phyloP scores from a whole-genome alignment of 1,140 invertebrate genomes.

The Atta colombica region DNA sequence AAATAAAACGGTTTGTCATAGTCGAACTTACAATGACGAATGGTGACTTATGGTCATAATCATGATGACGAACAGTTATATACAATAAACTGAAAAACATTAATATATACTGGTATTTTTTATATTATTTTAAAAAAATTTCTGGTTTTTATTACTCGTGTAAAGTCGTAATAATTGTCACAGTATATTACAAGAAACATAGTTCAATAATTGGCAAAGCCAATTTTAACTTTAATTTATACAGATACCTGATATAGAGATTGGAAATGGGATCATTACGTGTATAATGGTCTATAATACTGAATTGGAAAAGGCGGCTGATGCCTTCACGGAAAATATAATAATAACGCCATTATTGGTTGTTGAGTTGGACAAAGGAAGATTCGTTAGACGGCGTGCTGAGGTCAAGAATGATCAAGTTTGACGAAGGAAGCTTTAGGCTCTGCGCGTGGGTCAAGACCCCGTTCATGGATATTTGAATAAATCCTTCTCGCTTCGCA shows the following conservation, averaged over 20 bases:
- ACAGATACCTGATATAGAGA: background rate
- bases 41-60: no score
- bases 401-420: background rate
- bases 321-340: background rate
- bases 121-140: no score
- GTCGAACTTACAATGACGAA: no score
- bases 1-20: no score
- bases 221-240: no score
- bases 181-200: no score
- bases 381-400: background rate
- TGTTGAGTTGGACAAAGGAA: background rate
- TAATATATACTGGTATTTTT: no score
- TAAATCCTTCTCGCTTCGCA: background rate
- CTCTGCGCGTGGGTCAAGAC: background rate
- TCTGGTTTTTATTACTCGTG: no score
- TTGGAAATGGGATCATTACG: background rate
- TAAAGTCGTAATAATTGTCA: no score
- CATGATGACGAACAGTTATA: no score
- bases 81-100: no score
- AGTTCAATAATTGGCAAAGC: no score
- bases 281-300: background rate
- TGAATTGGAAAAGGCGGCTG: background rate
- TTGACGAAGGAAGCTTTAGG: background rate
- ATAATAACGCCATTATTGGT: conserved; percentile 10
- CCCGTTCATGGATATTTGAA: background rate